These are phyloP conservation scores for Butorides virescens DNA, from an alignment of 2,113 vertebrate species.

Conservation along the genomic window DNA sequence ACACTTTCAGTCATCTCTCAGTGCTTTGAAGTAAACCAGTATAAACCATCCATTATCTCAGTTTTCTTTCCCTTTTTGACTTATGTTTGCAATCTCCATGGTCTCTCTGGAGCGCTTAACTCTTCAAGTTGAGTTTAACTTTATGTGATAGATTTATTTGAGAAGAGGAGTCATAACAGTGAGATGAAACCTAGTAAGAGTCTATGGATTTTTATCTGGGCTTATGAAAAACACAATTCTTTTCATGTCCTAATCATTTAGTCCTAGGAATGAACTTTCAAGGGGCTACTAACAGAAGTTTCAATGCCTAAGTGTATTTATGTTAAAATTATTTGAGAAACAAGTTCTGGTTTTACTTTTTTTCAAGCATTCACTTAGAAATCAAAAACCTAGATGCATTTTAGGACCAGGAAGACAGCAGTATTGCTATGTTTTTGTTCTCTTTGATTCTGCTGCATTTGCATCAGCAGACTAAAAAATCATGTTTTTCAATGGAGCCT, in stretches of 20 bases:
- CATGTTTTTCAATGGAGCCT: not conserved
- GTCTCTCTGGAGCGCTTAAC: not conserved
- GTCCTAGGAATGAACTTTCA: not conserved
- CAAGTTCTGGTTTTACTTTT: not conserved
- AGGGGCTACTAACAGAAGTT: not conserved
- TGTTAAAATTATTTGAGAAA: not conserved
- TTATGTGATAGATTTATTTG: not conserved
- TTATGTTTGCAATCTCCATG: not conserved
- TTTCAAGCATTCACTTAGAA: not conserved
- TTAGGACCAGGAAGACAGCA: not conserved
- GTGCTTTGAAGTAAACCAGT: not conserved
- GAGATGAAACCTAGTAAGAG: slow-evolving; percentile 8
- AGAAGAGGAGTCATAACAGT: slow-evolving; percentile 26
- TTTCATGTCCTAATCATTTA: slow-evolving; percentile 25
- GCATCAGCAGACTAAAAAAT: not conserved
- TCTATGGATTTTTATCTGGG: not conserved
- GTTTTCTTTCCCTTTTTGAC: not conserved
- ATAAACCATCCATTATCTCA: not conserved
- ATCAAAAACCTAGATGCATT: not conserved
- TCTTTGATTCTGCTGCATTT: not conserved
- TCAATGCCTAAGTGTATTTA: not conserved
- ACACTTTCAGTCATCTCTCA: not conserved
- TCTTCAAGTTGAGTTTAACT: not conserved
- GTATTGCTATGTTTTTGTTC: not conserved
- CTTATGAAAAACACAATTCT: not conserved